phyloP scores from a whole-genome alignment of 1,140 invertebrate genomes.

The Leptestheria dahalacensis region DNA sequence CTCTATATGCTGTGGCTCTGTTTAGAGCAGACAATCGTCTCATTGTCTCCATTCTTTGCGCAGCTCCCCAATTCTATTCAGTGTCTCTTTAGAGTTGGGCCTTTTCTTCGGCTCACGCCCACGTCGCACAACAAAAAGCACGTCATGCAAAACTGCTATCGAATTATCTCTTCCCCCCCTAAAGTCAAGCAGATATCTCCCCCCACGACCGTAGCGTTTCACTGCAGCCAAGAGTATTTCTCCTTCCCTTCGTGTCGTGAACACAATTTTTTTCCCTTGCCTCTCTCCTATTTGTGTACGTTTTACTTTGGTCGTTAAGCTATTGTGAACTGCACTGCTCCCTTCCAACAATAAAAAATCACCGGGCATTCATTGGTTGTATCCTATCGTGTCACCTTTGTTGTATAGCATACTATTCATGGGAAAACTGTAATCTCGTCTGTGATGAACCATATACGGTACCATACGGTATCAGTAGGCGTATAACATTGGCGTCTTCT shows the following conservation, averaged over 20 bases:
- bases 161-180: neutral
- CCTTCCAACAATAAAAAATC: neutral
- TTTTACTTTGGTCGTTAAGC: too few species aligned
- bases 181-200: too few species aligned
- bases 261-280: too few species aligned
- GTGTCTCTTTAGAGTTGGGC: neutral
- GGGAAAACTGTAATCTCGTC: neutral
- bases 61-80: neutral
- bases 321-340: too few species aligned
- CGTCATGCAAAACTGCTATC: neutral
- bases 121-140: slow-evolving; percentile 3
- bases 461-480: neutral
- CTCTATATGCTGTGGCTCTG: neutral
- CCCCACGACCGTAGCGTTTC: too few species aligned
- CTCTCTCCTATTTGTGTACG: too few species aligned
- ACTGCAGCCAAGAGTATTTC: too few species aligned
- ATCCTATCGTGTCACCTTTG: neutral
- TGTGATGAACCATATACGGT: neutral
- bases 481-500: neutral
- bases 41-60: neutral
- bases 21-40: neutral
- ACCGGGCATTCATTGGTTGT: neutral
- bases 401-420: neutral
- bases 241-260: too few species aligned
- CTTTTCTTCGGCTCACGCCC: slow-evolving; percentile 13